phyloP scores from a whole-genome alignment of 2,797 vertebrate genomes.

The Melanotaenia trifasciata region DNA sequence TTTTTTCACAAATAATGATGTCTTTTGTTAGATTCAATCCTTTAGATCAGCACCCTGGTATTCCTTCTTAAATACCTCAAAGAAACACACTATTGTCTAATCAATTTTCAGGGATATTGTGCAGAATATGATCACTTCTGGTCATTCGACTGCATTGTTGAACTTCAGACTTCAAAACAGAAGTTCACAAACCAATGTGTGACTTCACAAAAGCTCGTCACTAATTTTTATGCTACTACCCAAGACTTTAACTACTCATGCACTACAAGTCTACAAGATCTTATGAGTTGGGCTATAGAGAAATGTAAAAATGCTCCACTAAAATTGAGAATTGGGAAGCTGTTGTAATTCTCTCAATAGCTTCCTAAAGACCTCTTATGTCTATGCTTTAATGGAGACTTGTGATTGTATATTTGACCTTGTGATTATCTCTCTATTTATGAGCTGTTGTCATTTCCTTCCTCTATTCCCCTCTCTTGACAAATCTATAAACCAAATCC shows the following conservation, averaged over 20 bases:
- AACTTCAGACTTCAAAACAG: too few species aligned
- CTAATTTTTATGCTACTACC: too few species aligned
- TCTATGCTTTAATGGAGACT: conserved; percentile 42
- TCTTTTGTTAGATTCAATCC: too few species aligned
- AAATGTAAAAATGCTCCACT: conserved; percentile 16
- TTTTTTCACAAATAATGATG: too few species aligned
- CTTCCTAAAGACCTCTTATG: conserved; percentile 36
- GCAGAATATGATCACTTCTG: not conserved
- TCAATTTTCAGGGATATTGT: too few species aligned
- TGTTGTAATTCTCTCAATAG: conserved; percentile 33
- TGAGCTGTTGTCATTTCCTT: conserved; percentile 32
- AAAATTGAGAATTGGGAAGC: conserved; percentile 38
- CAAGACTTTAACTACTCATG: not conserved
- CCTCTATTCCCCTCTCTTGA: conserved; percentile 20
- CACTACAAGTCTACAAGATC: too few species aligned
- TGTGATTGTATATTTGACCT: conserved; percentile 49
- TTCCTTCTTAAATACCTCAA: too few species aligned
- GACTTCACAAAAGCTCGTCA: too few species aligned
- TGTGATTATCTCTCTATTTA: conserved; percentile 40
- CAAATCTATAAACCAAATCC: conserved; percentile 8
- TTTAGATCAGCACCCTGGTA: too few species aligned
- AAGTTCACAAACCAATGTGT: too few species aligned
- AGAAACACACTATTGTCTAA: too few species aligned
- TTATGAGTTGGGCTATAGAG: too few species aligned
- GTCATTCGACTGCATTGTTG: not conserved